These are phyloP conservation scores for Acrocephalus scirpaceus DNA, from an alignment of 2,797 vertebrate genomes.

Conservation along the genomic window DNA sequence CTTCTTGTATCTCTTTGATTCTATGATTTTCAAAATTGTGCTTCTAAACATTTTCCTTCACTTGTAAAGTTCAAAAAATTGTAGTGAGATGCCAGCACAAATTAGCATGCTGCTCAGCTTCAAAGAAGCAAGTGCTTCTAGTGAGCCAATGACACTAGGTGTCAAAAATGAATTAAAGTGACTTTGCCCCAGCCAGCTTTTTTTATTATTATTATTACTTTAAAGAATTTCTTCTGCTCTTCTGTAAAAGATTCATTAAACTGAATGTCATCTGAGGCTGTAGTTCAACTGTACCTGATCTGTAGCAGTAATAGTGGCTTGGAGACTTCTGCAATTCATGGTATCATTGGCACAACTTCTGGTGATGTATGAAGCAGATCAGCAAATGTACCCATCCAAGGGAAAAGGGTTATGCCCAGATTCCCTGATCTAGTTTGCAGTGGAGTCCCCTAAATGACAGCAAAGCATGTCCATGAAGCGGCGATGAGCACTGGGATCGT, in stretches of 20 bases:
- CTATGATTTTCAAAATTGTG: neutral
- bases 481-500: neutral
- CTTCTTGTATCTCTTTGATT: neutral
- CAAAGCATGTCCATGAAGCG: fast-evolving
- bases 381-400: neutral
- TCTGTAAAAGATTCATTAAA: neutral
- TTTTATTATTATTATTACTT: neutral
- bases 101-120: conserved; percentile 21
- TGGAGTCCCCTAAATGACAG: neutral
- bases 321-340: neutral
- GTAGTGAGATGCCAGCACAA: neutral
- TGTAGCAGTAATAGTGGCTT: neutral
- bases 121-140: conserved; percentile 24
- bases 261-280: neutral
- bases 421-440: neutral
- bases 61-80: conserved; percentile 1
- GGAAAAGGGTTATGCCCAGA: too few relatives aligned
- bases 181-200: neutral
- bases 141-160: neutral
- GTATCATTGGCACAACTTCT: too few relatives aligned
- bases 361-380: neutral
- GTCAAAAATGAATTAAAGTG: neutral
- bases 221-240: neutral
- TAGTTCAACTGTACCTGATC: neutral
- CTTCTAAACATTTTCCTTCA: neutral